Percentiles rank a stretch among this genome's conserved stretches.
phyloP scores from a whole-genome alignment of 2,113 vertebrate species.

The Picathartes gymnocephalus region DNA sequence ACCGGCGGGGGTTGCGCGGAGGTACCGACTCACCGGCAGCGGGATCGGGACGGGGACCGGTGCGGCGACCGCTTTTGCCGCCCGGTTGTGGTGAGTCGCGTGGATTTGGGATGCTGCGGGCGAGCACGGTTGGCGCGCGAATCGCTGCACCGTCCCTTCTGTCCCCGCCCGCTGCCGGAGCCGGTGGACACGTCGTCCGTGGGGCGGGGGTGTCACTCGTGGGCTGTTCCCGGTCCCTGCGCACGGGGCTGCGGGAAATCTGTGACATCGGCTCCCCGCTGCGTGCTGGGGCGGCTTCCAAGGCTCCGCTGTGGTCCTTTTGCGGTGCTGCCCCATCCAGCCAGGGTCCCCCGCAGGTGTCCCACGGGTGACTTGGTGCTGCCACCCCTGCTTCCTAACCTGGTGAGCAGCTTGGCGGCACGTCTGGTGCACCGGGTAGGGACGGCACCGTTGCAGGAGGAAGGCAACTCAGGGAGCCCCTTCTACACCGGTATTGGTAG shows the following conservation, averaged over 20 bases:
- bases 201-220: not conserved
- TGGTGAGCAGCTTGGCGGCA: not conserved
- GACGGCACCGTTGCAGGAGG: not conserved
- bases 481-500: no score
- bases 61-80: not conserved
- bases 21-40: not conserved
- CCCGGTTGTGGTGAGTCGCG: conserved; percentile 3
- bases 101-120: not conserved
- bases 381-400: not conserved
- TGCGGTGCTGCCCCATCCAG: not conserved
- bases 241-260: not conserved
- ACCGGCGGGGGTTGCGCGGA: not conserved
- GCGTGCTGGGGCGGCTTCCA: not conserved
- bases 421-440: not conserved
- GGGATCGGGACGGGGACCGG: not conserved
- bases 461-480: not conserved
- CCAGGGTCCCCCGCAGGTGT: not conserved
- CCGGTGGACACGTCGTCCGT: not conserved
- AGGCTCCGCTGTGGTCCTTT: not conserved
- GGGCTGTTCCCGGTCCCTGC: not conserved
- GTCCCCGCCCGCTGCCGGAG: not conserved
- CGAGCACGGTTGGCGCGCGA: not conserved
- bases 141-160: not conserved
- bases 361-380: not conserved
- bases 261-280: not conserved